A percentile compares a stretch with the other conserved stretches of the same genome.
Conservation (phyloP, 2,797 vertebrate genomes). For the Onychomys torridus region DNA sequence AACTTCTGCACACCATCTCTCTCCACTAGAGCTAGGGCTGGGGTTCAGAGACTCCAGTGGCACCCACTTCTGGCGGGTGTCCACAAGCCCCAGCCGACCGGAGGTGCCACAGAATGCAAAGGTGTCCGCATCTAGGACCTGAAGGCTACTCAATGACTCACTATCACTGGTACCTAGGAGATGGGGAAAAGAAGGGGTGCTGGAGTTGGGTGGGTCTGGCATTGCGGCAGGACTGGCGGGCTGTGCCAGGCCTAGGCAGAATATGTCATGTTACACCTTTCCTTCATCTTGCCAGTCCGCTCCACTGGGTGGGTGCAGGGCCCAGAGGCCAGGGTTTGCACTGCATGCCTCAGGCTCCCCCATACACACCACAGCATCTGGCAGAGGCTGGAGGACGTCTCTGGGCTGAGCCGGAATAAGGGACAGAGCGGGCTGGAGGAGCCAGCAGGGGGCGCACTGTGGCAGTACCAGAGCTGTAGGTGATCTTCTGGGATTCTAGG, state of each 20-base stretch:
- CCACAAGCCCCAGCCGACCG: slow-evolving; percentile 89
- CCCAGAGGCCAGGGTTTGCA: background rate
- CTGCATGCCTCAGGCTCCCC: background rate
- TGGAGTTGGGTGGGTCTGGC: accelerated
- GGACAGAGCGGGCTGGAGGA: background rate
- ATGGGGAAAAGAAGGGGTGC: background rate
- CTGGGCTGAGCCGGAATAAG: background rate
- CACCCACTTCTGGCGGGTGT: slow-evolving; percentile 86
- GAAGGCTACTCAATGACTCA: slow-evolving; percentile 88
- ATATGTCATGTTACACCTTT: accelerated
- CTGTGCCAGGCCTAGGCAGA: background rate
- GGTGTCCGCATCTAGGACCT: slow-evolving; percentile 86
- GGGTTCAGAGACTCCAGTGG: background rate
- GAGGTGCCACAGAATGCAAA: slow-evolving; percentile 88
- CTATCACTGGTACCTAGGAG: slow-evolving; percentile 18
- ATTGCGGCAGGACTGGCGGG: accelerated
- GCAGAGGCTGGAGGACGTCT: background rate
- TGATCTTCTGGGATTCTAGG: slow-evolving; percentile 86
- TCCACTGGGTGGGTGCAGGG: background rate
- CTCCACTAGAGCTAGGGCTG: background rate
- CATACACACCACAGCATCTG: background rate
- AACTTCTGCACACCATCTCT: slow-evolving; percentile 76
- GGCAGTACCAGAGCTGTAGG: slow-evolving; percentile 88
- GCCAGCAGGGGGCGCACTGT: background rate
- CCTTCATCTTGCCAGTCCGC: background rate